Evolutionary conservation across 1,140 invertebrate genomes (phyloP), one percentile per base, ranked within the genome.

Genomic region (Drosophila repleta): DNA sequence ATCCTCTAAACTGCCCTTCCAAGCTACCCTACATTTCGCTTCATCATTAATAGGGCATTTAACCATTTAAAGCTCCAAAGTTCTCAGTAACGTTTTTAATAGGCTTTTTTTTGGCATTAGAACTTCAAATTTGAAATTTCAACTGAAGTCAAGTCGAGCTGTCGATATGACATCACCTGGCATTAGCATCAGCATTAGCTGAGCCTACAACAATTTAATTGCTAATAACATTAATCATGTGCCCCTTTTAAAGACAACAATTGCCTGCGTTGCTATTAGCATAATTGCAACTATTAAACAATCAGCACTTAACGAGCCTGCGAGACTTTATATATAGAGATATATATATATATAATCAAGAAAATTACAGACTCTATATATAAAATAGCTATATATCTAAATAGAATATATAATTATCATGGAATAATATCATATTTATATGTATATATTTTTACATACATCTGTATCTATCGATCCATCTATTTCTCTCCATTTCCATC

Each of bases 171-270:
- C 74, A 77, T 77, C 71, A 77, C 39, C 65, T 43, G 39, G n/a
- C 39, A 43, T 43, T 72, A 52, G 24, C 43, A 49, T 35, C 11
- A 48, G 29, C 39, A 56, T 55, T 72, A 52, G 24, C 43, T 55
- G 58, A 55, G 74, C 70, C 70, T 73, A 76, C 60, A 58, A 53
- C 57, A 68, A 68, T 76, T 76, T 68, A 73, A 63, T 63, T 74
- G 61, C 62, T 62, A 69, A 69, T 62, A 49, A 58, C 70, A 76
- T 76, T 74, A 68, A 63, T 83, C 62, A 79, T 43, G 49, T 57
- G 13, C 32, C 32, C 37, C 49, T 29, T 52, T 43, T 17, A 58
- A 46, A 24, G 15, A 63, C 20, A 46, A 20, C 37, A 68, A 68
- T 64, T 48, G 48, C 1, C 41, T 29, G 7, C 7, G 56, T 41